Evolutionary conservation across 1,140 invertebrate genomes (phyloP).

Genomic region (Propsilocerus akamusi): DNA sequence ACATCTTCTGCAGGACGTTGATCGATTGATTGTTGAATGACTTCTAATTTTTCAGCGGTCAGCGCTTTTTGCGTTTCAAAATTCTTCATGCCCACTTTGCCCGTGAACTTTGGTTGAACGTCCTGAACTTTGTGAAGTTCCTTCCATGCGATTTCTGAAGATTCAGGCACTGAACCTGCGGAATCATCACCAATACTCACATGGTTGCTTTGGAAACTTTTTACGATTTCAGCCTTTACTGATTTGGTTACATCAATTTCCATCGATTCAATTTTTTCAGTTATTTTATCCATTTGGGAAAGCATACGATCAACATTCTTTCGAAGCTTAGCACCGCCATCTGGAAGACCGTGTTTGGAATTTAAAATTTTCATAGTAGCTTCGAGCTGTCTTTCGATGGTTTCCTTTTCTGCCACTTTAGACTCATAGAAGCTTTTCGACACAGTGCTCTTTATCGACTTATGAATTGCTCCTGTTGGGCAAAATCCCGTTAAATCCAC

Average conservation of each 20-base stretch:
- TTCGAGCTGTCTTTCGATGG: neutral
- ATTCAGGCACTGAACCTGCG: neutral
- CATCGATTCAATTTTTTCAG: neutral
- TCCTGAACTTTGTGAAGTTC: no score
- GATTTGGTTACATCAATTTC: neutral
- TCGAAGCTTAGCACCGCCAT: neutral
- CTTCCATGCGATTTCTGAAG: neutral
- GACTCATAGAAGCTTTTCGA: neutral
- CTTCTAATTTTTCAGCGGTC: conserved; percentile 26
- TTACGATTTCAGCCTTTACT: neutral
- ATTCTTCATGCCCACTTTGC: neutral
- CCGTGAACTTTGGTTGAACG: neutral
- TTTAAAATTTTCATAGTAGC: neutral
- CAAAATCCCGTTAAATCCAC: no score
- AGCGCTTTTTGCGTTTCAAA: neutral
- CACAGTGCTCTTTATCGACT: no score
- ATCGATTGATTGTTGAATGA: conserved; percentile 50
- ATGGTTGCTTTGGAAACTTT: neutral
- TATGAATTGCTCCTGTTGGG: no score
- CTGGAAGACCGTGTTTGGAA: neutral
- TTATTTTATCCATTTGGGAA: neutral
- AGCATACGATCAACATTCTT: neutral
- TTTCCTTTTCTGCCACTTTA: neutral
- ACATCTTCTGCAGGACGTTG: conserved; percentile 39
- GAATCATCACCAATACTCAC: neutral